Evolutionary conservation across 1,140 invertebrate genomes (phyloP).

Genomic region (Amphibalanus amphitrite): DNA sequence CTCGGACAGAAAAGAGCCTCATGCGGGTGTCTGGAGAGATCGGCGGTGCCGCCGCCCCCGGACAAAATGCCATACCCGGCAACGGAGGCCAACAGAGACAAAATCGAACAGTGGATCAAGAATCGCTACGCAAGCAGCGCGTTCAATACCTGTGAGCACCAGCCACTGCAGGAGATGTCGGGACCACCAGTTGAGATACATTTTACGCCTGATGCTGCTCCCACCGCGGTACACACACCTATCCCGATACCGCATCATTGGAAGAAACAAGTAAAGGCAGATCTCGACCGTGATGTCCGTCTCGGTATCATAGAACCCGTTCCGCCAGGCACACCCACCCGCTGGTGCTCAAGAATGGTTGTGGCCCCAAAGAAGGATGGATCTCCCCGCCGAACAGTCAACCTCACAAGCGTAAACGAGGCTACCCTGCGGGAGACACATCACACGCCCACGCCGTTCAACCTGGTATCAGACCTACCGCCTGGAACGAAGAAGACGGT

Average conservation of each 20-base stretch:
- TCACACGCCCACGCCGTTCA: conserved; percentile 10
- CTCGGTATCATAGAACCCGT: conserved; percentile 8
- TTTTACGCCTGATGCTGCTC: conserved; percentile 2
- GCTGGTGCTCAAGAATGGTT: conserved; percentile 11
- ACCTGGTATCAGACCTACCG: conserved; percentile 9
- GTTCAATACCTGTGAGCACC: conserved; percentile 6
- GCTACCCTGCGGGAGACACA: conserved; percentile 3
- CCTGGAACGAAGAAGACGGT: conserved; percentile 6
- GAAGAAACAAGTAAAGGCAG: conserved; percentile 10
- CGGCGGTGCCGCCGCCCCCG: no score
- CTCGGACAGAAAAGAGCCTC: no score
- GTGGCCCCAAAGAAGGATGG: conserved; percentile 9
- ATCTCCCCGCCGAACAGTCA: conserved; percentile 4
- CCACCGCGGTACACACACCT: conserved; percentile 8
- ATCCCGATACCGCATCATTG: conserved; percentile 7
- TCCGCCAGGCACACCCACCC: conserved; percentile 1
- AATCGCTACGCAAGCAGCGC: neutral
- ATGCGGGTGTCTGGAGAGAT: no score
- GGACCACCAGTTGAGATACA: conserved; percentile 1
- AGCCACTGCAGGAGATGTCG: conserved; percentile 2
- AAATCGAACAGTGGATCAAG: conserved; percentile 8
- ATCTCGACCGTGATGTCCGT: conserved; percentile 9
- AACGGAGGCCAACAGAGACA: conserved; percentile 6
- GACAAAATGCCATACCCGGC: neutral
- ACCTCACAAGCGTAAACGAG: conserved; percentile 7